Conservation (phyloP, 2,888 invertebrate species). For the Synanthedon myopaeformis region DNA sequence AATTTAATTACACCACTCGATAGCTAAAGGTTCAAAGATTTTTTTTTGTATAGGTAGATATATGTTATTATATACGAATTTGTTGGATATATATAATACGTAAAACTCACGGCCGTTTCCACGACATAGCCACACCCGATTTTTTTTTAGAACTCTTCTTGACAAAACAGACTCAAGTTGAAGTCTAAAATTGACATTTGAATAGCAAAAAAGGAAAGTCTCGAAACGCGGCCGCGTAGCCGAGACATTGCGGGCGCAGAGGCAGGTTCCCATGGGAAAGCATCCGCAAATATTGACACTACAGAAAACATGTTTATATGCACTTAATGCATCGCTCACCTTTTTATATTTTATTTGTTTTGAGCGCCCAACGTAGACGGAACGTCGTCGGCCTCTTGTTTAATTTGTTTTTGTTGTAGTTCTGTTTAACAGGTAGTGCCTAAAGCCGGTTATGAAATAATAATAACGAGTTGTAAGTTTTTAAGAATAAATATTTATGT, state of each 20-base stretch:
- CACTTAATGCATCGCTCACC: conserved; percentile 68
- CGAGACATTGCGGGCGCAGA: conserved; percentile 18
- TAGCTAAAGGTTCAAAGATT: too few relatives aligned
- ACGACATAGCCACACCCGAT: too few relatives aligned
- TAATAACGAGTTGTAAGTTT: neutral
- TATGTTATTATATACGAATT: too few relatives aligned
- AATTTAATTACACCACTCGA: too few relatives aligned
- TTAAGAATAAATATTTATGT: too few relatives aligned
- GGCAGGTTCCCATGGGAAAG: conserved; percentile 65
- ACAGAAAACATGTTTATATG: conserved; percentile 66
- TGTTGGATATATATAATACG: too few relatives aligned
- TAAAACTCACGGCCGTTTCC: too few relatives aligned
- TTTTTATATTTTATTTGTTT: conserved; percentile 66
- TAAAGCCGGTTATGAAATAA: neutral
- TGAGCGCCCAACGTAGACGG: conserved; percentile 56
- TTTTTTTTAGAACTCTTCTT: too few relatives aligned
- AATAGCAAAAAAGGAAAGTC: conserved; percentile 58
- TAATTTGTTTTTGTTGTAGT: conserved; percentile 58
- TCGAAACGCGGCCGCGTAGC: conserved; percentile 18
- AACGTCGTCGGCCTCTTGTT: conserved; percentile 49
- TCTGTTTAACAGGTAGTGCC: conserved; percentile 53
- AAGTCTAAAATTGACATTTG: conserved; percentile 47
- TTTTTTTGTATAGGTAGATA: too few relatives aligned
- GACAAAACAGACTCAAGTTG: conserved; percentile 6
- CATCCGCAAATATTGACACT: conserved; percentile 67